Evolutionary conservation across 92 coral and sea anemone genomes (phyloP), one percentile per base, ranked within the genome.

Genomic region (Heteractis magnifica): DNA sequence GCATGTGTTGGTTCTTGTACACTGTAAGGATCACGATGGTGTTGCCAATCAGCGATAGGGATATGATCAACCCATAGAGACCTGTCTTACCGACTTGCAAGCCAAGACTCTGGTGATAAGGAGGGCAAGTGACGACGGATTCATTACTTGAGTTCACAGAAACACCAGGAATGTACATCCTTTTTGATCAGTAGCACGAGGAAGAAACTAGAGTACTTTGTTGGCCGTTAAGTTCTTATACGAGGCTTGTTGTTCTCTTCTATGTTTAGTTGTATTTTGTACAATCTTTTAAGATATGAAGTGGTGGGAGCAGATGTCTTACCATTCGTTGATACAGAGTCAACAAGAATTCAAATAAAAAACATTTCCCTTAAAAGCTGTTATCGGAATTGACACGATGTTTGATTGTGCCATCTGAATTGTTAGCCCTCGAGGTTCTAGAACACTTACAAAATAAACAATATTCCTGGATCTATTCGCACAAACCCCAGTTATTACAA

Each of bases 1-100:
- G n/a, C n/a, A n/a, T n/a, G n/a, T n/a, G n/a, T n/a, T 76, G 86
- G 81, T 89, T 93, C 56, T 91, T 82, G 90, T 87, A 89, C 16
- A 93, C 92, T 34, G 94, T 91, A 58, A 89, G 76, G 6, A 93
- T 87, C 19, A 93, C 97, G 6, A 93, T 79, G 21, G 94, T 83
- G 77, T 93, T 93, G 13, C 97, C 97, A 51, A 87, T 77, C 85
- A 93, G 85, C 4, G 97, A 93, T 34, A 88, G 78, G 8, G 68
- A 20, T 21, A 93, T 93, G 70, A 93, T 91, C 3, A 87, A 1
- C 4, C 65, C 82, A 79, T 93, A 93, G 18, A 90, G 91, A 5
- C 85, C 79, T 5, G 97, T 93, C 79, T 93, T 93, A 4, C 81
- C 20, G 49, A 86, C 51, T 82, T 93, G 91, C 6, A 87, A 56